Evolutionary conservation across 2,888 invertebrate genomes (phyloP).

Genomic region (Gibbula magus): DNA sequence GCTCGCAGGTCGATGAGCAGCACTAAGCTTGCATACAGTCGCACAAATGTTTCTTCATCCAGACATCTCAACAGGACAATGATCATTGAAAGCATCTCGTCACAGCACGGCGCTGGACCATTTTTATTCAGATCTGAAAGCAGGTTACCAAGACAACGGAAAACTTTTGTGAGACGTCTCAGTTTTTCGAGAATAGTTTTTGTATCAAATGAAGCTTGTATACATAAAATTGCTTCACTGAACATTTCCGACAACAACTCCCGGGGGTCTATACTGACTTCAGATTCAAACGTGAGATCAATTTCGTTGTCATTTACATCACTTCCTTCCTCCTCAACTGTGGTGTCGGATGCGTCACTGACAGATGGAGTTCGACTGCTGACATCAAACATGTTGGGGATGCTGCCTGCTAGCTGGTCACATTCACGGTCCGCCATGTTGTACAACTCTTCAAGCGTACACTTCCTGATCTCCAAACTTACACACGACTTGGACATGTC

Average conservation of each 20-base stretch:
- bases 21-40: conserved; percentile 60
- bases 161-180: conserved; percentile 24
- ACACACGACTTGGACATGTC: conserved; percentile 9
- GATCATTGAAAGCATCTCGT: conserved; percentile 60
- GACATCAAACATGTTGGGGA: conserved; percentile 13
- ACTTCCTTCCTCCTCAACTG: background rate
- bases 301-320: background rate
- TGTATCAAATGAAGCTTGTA: conserved; percentile 2
- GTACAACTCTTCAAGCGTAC: conserved; percentile 35
- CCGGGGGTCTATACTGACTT: background rate
- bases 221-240: background rate
- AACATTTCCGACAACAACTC: conserved; percentile 7
- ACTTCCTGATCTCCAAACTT: conserved; percentile 34
- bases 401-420: background rate
- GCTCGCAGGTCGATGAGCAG: conserved; percentile 63
- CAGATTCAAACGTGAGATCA: background rate
- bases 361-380: background rate
- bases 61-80: conserved; percentile 58
- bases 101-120: conserved; percentile 47
- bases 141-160: conserved; percentile 16
- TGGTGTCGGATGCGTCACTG: background rate
- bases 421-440: conserved; percentile 36
- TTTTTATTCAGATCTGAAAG: conserved; percentile 18
- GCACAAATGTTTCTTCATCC: conserved; percentile 41
- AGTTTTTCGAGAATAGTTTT: conserved; percentile 32